Percentiles rank a stretch among this genome's conserved stretches.
Evolutionary conservation across 2,888 invertebrate species (phyloP).

Genomic region (Ligdia adustata): DNA sequence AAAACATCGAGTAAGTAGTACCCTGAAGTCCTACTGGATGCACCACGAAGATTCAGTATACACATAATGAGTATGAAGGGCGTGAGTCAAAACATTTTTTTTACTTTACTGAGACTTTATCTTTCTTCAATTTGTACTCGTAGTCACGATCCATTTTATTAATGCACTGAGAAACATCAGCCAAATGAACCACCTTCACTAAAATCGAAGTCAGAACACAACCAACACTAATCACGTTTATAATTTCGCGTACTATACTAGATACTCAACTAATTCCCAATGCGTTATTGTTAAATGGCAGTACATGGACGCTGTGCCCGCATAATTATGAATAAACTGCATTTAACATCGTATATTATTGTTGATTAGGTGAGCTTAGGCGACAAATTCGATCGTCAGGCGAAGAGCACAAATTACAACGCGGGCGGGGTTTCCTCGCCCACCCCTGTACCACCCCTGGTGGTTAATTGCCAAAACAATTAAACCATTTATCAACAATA

Average conservation of each 20-base stretch:
- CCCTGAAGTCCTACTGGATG: no score
- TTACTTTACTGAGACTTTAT: no score
- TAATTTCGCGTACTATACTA: conserved; percentile 12
- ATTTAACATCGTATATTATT: conserved; percentile 11
- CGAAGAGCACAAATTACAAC: conserved; percentile 37
- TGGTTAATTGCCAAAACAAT: conserved; percentile 74
- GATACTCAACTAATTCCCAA: conserved; percentile 13
- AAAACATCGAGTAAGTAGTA: no score
- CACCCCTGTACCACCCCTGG: conserved; percentile 29
- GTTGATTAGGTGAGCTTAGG: conserved; percentile 29
- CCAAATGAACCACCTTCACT: no score
- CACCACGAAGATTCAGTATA: no score
- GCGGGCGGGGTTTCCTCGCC: conserved; percentile 34
- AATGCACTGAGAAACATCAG: no score
- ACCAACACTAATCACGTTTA: conserved; percentile 4
- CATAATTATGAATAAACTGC: conserved; percentile 16
- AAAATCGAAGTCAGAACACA: neutral
- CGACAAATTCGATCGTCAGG: conserved; percentile 33
- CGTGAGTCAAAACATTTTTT: no score
- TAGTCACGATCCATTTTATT: no score
- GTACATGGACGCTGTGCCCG: neutral
- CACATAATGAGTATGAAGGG: no score
- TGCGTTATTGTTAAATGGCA: conserved; percentile 4
- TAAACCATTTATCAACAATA: conserved; percentile 69
- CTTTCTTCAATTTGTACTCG: no score